A percentile compares a stretch with the other conserved stretches of the same genome.
Evolutionary conservation across 2,888 invertebrate genomes (phyloP).

Genomic region (Dolichopus griseipennis): DNA sequence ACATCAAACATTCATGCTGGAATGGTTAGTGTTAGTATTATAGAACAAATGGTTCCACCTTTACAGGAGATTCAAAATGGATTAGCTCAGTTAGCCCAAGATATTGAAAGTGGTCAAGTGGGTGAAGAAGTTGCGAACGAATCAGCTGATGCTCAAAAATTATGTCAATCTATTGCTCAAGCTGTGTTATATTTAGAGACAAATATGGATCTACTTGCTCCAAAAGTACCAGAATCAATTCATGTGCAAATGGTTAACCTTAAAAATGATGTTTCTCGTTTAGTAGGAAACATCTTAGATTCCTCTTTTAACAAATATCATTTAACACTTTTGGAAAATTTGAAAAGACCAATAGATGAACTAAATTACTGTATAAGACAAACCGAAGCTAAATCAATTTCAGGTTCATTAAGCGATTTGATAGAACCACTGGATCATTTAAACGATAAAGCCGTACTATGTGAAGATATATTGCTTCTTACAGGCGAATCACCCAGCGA

Average conservation of each 20-base stretch:
- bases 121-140: conserved; percentile 35
- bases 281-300: conserved; percentile 51
- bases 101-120: conserved; percentile 40
- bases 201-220: conserved; percentile 36
- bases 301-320: conserved; percentile 37
- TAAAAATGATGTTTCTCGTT: conserved; percentile 48
- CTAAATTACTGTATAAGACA: conserved; percentile 43
- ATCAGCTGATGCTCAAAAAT: conserved; percentile 39
- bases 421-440: conserved; percentile 39
- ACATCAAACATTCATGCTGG: conserved; percentile 33
- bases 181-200: conserved; percentile 41
- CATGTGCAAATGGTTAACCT: conserved; percentile 38
- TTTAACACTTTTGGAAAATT: conserved; percentile 44
- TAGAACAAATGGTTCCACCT: conserved; percentile 47
- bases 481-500: conserved; percentile 29
- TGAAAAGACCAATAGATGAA: conserved; percentile 47
- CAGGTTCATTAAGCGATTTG: conserved; percentile 38
- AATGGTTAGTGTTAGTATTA: conserved; percentile 43
- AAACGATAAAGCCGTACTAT: conserved; percentile 35
- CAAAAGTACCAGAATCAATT: conserved; percentile 30
- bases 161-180: conserved; percentile 42
- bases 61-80: conserved; percentile 52
- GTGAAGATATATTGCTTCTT: conserved; percentile 33
- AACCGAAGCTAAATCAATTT: conserved; percentile 39
- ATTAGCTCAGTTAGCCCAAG: conserved; percentile 44